Evolutionary conservation across 1,140 invertebrate species (phyloP).

Genomic region (Micrasema minimum): DNA sequence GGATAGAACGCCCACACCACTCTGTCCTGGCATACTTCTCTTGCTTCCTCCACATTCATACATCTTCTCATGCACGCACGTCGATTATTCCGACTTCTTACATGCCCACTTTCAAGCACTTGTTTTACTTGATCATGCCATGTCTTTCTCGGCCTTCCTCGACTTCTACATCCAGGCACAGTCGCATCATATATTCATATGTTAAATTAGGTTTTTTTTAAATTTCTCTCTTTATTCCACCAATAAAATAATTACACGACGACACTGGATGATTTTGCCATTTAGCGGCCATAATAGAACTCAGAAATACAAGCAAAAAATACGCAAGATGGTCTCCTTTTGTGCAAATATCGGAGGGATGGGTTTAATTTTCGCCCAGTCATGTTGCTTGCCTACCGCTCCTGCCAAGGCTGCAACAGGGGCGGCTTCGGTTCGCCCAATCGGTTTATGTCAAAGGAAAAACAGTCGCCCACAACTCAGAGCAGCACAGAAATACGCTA

Average conservation of each 20-base stretch:
- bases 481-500: not conserved
- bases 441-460: constrained; percentile 52
- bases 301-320: constrained; percentile 19
- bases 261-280: constrained; percentile 6
- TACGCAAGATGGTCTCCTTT: constrained; percentile 12
- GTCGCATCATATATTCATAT: too few relatives aligned
- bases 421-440: constrained; percentile 45
- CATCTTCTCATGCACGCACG: too few relatives aligned
- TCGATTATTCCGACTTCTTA: too few relatives aligned
- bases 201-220: too few relatives aligned
- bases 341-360: constrained; percentile 10
- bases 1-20: too few relatives aligned
- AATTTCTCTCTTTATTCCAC: too few relatives aligned
- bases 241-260: not conserved
- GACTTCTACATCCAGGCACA: too few relatives aligned
- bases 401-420: not conserved
- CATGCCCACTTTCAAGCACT: too few relatives aligned
- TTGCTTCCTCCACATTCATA: too few relatives aligned
- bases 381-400: not conserved
- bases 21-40: too few relatives aligned
- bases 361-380: constrained; percentile 19
- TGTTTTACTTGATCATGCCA: too few relatives aligned
- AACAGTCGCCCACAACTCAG: constrained; percentile 43
- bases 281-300: not conserved
- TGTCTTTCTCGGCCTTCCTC: too few relatives aligned